A percentile compares a stretch with the other conserved stretches of the same genome.
phyloP scores from a whole-genome alignment of 2,888 invertebrate species.

The Cerceris ruficornis region DNA sequence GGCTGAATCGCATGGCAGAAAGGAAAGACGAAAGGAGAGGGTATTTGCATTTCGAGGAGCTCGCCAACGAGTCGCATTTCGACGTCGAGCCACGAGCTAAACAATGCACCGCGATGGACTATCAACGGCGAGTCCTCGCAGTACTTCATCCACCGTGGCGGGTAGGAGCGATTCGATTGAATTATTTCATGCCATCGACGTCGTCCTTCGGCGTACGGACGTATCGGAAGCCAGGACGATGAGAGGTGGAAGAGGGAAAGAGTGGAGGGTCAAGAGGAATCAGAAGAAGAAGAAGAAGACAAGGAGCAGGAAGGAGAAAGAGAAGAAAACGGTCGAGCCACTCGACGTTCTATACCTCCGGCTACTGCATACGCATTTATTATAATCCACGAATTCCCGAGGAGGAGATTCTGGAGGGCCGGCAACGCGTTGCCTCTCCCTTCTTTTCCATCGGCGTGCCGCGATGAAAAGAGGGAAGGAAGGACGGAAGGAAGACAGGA shows the following conservation, averaged over 20 bases:
- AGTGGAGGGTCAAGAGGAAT: constrained; percentile 12
- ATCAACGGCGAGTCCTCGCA: constrained; percentile 44
- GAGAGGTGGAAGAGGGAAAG: constrained; percentile 11
- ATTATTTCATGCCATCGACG: constrained; percentile 67
- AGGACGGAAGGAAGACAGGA: constrained; percentile 6
- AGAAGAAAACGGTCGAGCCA: constrained; percentile 48
- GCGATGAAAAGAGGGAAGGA: constrained; percentile 5
- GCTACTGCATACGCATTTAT: constrained; percentile 77
- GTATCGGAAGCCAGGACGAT: constrained; percentile 57
- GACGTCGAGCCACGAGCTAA: constrained; percentile 40
- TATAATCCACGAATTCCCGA: constrained; percentile 74
- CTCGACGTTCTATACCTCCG: constrained; percentile 64
- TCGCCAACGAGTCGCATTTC: constrained; percentile 24
- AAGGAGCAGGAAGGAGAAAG: constrained; percentile 29
- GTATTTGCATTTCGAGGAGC: constrained; percentile 28
- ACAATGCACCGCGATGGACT: constrained; percentile 57
- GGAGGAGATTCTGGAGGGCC: constrained; percentile 65
- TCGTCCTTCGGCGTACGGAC: constrained; percentile 45
- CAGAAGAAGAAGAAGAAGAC: constrained; percentile 18
- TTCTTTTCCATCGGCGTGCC: constrained; percentile 45
- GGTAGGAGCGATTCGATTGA: constrained; percentile 62
- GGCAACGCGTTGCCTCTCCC: constrained; percentile 6
- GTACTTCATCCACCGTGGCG: constrained; percentile 43
- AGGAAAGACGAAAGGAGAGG: background rate
- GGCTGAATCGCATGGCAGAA: background rate